Evolutionary conservation across 2,797 vertebrate species (phyloP).

Genomic region (Brachyalestes nurse): DNA sequence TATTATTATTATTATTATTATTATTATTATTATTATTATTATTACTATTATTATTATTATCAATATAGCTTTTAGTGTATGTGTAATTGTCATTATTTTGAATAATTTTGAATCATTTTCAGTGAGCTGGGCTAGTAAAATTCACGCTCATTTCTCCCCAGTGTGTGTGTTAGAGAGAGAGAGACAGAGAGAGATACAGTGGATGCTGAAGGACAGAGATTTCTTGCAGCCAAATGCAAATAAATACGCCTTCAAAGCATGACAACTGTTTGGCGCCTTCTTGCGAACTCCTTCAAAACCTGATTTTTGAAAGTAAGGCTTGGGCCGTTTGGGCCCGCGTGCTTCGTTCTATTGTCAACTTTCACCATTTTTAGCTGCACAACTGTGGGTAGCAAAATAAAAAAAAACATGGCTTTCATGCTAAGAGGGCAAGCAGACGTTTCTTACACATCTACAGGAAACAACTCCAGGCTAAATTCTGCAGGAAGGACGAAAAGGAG

Average conservation of each 20-base stretch:
- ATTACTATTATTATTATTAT: slow-evolving; percentile 19
- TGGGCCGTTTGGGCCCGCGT: no score
- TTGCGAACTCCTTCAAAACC: background rate
- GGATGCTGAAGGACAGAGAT: background rate
- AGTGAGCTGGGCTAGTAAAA: slow-evolving; percentile 6
- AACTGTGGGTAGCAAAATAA: background rate
- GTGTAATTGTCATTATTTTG: background rate
- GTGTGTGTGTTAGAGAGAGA: slow-evolving; percentile 1
- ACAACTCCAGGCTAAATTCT: background rate
- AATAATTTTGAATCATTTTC: no score
- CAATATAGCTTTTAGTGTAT: slow-evolving; percentile 18
- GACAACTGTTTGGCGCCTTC: background rate
- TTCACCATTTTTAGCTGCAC: background rate
- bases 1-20: slow-evolving; percentile 8
- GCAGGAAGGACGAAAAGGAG: background rate
- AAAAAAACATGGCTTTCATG: background rate
- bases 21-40: background rate
- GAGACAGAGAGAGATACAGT: background rate
- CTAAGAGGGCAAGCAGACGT: background rate
- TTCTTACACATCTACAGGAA: background rate
- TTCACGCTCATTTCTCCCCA: background rate
- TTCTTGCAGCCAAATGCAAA: slow-evolving; percentile 18
- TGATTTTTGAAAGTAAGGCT: background rate
- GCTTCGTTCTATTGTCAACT: background rate
- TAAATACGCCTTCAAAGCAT: background rate